Percentiles rank a stretch among this genome's conserved stretches.
These are phyloP conservation scores for Onchidella celtica DNA, from an alignment of 2,888 invertebrate species.

Conservation along the genomic window DNA sequence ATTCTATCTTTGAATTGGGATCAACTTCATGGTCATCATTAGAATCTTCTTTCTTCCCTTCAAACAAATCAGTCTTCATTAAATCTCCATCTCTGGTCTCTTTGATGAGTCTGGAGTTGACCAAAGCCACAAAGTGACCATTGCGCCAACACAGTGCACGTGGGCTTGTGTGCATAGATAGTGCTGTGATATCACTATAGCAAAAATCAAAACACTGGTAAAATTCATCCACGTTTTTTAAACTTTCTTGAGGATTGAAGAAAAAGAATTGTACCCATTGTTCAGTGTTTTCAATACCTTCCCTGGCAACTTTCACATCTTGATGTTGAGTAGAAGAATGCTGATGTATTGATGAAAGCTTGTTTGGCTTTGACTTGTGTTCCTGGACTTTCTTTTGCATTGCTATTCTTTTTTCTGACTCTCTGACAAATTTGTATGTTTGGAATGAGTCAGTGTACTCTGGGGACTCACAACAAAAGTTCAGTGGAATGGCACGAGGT, in stretches of 20 bases:
- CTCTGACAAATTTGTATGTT: conserved; percentile 52
- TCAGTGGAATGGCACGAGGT: conserved; percentile 49
- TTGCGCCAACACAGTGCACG: conserved; percentile 47
- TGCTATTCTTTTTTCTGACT: neutral
- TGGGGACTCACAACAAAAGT: conserved; percentile 52
- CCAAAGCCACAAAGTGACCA: conserved; percentile 38
- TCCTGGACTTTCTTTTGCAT: neutral
- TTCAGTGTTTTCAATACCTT: neutral
- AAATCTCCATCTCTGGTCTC: conserved; percentile 46
- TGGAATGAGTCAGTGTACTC: conserved; percentile 51
- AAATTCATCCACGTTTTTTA: conserved; percentile 35
- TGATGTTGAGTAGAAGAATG: neutral
- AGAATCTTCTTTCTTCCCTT: neutral
- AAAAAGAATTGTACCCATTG: conserved; percentile 36
- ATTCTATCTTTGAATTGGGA: neutral
- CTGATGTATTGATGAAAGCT: neutral
- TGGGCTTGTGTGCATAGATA: conserved; percentile 47
- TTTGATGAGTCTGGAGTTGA: conserved; percentile 40
- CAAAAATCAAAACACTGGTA: conserved; percentile 44
- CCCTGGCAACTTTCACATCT: neutral
- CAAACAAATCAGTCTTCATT: neutral
- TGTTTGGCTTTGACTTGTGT: neutral
- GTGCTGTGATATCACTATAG: conserved; percentile 36
- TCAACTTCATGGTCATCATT: neutral
- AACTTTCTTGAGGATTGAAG: conserved; percentile 37